Percentiles rank a stretch among this genome's conserved stretches.
Conservation (phyloP, 2,797 vertebrate genomes). For the Paguma larvata region DNA sequence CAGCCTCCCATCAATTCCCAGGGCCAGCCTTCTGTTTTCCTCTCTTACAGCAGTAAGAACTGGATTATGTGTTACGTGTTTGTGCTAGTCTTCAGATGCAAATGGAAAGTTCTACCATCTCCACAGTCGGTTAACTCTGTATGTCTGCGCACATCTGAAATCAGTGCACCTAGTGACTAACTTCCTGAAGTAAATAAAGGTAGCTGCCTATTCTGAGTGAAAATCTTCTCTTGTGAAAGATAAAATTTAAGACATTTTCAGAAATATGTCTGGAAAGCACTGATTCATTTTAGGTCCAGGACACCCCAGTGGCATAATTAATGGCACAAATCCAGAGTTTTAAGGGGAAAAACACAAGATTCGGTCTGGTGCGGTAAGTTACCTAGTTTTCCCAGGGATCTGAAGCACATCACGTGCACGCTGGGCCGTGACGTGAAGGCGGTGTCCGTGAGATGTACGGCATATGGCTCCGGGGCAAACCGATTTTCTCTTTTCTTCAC, state of each 20-base stretch:
- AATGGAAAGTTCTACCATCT: neutral
- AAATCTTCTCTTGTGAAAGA: neutral
- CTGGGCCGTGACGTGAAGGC: neutral
- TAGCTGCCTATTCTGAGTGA: neutral
- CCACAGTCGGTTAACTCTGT: neutral
- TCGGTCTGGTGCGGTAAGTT: neutral
- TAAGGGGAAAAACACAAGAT: neutral
- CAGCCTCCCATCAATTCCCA: neutral
- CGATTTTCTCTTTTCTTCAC: neutral
- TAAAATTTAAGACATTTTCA: constrained; percentile 20
- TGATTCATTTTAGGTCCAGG: constrained; percentile 16
- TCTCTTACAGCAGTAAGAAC: neutral
- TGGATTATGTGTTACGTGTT: neutral
- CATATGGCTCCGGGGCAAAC: neutral
- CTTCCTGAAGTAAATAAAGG: constrained; percentile 33
- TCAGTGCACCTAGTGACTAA: neutral
- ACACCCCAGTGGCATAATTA: neutral
- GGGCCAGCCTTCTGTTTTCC: neutral
- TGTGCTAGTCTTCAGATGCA: neutral
- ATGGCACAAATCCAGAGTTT: constrained; percentile 25
- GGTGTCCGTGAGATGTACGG: neutral
- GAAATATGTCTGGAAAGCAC: constrained; percentile 41
- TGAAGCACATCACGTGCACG: neutral
- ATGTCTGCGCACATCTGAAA: neutral
- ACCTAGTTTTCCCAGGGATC: neutral